Evolutionary conservation across 2,113 vertebrate species (phyloP).

Genomic region (Oncorhynchus masou): DNA sequence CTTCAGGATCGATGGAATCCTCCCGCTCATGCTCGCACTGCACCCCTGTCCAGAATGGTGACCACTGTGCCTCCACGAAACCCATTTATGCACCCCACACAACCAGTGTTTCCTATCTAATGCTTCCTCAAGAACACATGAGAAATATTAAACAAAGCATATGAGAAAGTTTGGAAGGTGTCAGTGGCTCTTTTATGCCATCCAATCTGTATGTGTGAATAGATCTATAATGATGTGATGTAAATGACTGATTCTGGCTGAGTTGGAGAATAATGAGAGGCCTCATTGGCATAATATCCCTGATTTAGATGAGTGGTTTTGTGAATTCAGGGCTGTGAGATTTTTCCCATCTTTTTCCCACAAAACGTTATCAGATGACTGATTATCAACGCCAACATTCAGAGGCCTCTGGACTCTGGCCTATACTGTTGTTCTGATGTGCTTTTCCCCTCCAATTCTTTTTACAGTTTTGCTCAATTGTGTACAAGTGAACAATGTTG

Average conservation of each 20-base stretch:
- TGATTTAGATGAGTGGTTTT: constrained; percentile 77
- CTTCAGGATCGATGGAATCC: neutral
- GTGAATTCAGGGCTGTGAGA: constrained; percentile 61
- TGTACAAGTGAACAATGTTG: no score
- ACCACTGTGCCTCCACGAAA: constrained; percentile 51
- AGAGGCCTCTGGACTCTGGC: constrained; percentile 29
- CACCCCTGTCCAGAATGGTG: constrained; percentile 54
- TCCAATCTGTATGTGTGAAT: constrained; percentile 71
- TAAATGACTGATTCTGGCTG: constrained; percentile 66
- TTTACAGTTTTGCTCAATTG: neutral
- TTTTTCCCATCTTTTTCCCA: constrained; percentile 59
- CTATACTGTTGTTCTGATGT: neutral
- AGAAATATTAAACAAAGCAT: constrained; percentile 44
- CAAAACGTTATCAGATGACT: constrained; percentile 61
- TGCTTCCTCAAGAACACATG: constrained; percentile 2
- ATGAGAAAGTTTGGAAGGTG: constrained; percentile 60
- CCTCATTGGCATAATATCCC: constrained; percentile 75
- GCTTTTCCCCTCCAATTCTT: neutral
- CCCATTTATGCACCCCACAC: constrained; percentile 45
- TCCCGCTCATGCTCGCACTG: constrained; percentile 26
- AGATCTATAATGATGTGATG: constrained; percentile 69
- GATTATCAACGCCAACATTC: constrained; percentile 58
- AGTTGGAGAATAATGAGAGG: constrained; percentile 71
- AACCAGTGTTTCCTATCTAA: constrained; percentile 32
- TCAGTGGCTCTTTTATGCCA: constrained; percentile 54